phyloP scores from a whole-genome alignment of 2,113 vertebrate species.

The Morphnarchus princeps region DNA sequence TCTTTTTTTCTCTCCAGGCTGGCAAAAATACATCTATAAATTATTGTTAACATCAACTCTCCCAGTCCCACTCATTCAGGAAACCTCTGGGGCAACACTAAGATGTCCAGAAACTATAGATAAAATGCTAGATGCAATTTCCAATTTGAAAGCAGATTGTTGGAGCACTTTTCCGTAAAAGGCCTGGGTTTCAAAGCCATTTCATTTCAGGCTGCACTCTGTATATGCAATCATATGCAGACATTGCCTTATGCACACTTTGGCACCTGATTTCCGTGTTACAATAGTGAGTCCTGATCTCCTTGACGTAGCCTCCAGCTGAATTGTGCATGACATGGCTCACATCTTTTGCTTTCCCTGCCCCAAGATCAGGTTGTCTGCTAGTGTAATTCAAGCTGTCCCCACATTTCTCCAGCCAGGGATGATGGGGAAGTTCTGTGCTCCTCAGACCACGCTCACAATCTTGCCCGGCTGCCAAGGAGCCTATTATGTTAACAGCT shows the following conservation, averaged over 20 bases:
- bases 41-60: background rate
- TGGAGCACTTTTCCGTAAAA: background rate
- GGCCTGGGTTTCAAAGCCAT: background rate
- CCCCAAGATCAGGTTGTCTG: background rate
- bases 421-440: background rate
- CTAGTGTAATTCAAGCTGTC: background rate
- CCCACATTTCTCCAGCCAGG: background rate
- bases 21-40: background rate
- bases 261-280: background rate
- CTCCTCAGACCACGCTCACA: background rate
- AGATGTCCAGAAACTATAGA: background rate
- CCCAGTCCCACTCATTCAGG: background rate
- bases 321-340: background rate
- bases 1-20: background rate
- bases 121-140: background rate
- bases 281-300: background rate
- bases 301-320: background rate
- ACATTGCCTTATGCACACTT: background rate
- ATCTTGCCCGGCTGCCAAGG: background rate
- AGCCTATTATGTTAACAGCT: background rate
- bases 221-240: background rate
- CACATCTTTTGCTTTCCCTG: background rate
- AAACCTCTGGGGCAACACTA: background rate
- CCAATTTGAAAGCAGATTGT: background rate
- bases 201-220: background rate